Evolutionary conservation across 2,888 invertebrate species (phyloP), one percentile per base, ranked within the genome.

Genomic region (Rotaria sp.): DNA sequence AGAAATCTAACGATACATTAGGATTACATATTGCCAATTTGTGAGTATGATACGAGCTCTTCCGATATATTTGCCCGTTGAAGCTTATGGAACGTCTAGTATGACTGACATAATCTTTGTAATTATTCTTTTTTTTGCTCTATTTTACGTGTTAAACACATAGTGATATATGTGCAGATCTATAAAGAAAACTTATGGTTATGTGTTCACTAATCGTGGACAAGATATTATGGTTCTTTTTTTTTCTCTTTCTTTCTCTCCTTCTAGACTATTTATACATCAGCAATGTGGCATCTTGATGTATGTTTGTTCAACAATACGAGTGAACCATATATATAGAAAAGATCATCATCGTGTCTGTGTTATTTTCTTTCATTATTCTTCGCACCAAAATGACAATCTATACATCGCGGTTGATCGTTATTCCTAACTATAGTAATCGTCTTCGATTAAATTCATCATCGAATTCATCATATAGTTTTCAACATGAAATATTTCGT

Each of bases 371-470:
- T 67, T 18, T 67, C 67, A 35, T 67, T 67, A 67, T 67, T 30
- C 67, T 67, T 35, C 67, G 38, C 35, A 67, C 67, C 3, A 67
- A 21, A n/a, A 67, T 21, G 67, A 67, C 67, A 35, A 67, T 67
- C 15, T 67, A 67, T 21, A 67, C 67, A 67, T 30, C 67, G 21
- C 67, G 67, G 7, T 67, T 67, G 67, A 35, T 67, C 35, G 30
- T 67, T 67, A 30, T 67, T 67, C 67, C 67, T 67, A 67, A 67
- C 67, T 67, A 67, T 67, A 38, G 67, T 67, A 67, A 67, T 67
- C 67, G 35, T 35, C 35, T 35, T 35, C 67, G 35, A 67, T 67
- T 30, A 21, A 67, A 67, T 67, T 67, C 67, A 35, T 67, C 67
- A 38, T 67, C 67, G 8, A 67, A 67, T 67, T 67, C 67, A 67